Evolutionary conservation across 2,888 invertebrate genomes (phyloP), one percentile per base, ranked within the genome.

Genomic region (Orchestes rusci): DNA sequence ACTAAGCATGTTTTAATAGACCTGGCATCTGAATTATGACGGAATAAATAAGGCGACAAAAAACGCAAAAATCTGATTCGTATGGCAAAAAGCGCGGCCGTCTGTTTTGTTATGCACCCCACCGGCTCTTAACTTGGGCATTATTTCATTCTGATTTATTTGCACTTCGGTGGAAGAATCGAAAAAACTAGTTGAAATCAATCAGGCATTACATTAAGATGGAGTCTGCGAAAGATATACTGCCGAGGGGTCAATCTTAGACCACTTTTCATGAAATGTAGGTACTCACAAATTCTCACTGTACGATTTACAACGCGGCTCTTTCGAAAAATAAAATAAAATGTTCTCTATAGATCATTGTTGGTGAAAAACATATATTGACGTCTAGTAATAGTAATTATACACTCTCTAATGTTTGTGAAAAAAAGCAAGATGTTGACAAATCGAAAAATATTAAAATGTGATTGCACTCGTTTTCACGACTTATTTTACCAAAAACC

Each of bases 71-170:
- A 67, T 67, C 65, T 58, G 60, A 59, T 60, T 60, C 28, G 28
- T 23, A 10, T 5, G 7, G 10, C 5, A 23, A 10, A 10, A 23
- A 23, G 65, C 62, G 63, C 50, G 29, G 56, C 56, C 54, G 56
- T 56, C 66, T 67, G 63, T 66, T 68, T 68, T 67, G 67, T 68
- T 68, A 68, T 68, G 67, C 68, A 68, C 67, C 68, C 68, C 59
- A 46, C 40, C 35, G 34, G 39, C 47, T 50, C 50, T 50, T 47
- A 50, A 50, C 41, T 50, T 30, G 29, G 43, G 54, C 67, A 67
- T 65, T 68, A 68, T 68, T 68, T 68, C 68, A 68, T 66, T 67
- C 67, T 68, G 68, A 68, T 68, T 68, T 68, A 68, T 68, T 60
- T 64, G 67, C 68, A 68, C 68, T 68, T 63, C 64, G 65, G 65